Evolutionary conservation across 2,888 invertebrate species (phyloP), one percentile per base, ranked within the genome.

Genomic region (Lepidochrysops patricia): DNA sequence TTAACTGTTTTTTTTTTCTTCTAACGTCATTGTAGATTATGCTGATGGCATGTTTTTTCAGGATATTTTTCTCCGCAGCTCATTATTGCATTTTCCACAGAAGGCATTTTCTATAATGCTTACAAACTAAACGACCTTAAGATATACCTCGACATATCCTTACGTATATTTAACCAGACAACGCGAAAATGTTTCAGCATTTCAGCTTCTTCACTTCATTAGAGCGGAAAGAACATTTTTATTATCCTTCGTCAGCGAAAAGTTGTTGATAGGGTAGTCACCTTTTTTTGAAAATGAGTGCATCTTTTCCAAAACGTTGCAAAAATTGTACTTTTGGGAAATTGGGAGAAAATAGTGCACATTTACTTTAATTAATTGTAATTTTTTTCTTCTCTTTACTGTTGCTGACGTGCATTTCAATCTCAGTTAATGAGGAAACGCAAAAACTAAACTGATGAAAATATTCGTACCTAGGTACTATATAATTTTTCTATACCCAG

Each of bases 211-310:
- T 29, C 32, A 54, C 54, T 54, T 54, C 54, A 54, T 54, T 54
- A 54, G 5, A 15, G 13, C 19, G 60, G 52, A 57, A 60, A 25
- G 54, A 57, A 52, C 58, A 61, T 61, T 59, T 57, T 57, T 63
- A 61, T 64, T 60, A 58, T 57, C 43, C 59, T 43, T 32, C 58
- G 60, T 49, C 4, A 49, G 9, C 61, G 63, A 57, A 63, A 64
- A 63, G 60, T 63, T 62, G 59, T 66, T n/a, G n/a, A n/a, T n/a
- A n/a, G n/a, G n/a, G n/a, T n/a, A n/a, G n/a, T n/a, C n/a, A n/a
- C n/a, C n/a, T n/a, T n/a, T n/a, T n/a, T n/a, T n/a, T n/a, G n/a
- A n/a, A n/a, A n/a, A n/a, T n/a, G n/a, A n/a, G n/a, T n/a, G n/a
- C n/a, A n/a, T n/a, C n/a, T n/a, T n/a, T n/a, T n/a, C n/a, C n/a